A percentile compares a stretch with the other conserved stretches of the same genome.
phyloP scores from a whole-genome alignment of 2,797 vertebrate genomes.

The Poliocrania exsul region DNA sequence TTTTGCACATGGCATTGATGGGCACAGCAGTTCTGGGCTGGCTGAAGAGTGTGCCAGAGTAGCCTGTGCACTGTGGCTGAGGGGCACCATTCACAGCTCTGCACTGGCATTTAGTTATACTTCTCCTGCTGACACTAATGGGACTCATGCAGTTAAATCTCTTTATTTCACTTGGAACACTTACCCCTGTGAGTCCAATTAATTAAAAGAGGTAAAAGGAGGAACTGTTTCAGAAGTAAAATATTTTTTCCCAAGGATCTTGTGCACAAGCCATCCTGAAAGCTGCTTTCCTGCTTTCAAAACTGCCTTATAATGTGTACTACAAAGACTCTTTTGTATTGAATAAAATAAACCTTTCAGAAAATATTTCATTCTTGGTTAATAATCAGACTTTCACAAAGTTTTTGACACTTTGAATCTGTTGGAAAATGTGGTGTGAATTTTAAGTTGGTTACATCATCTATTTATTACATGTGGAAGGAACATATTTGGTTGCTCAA shows the following conservation, averaged over 20 bases:
- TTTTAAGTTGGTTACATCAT: conserved; percentile 26
- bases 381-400: background rate
- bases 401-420: background rate
- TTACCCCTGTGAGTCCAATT: conserved; percentile 32
- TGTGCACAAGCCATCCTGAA: background rate
- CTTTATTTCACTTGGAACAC: conserved; percentile 40
- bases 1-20: background rate
- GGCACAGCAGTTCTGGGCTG: background rate
- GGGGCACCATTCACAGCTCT: background rate
- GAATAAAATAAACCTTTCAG: background rate
- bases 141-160: conserved; percentile 56
- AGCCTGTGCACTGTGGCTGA: background rate
- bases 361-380: conserved; percentile 6
- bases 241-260: background rate
- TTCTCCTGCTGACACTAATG: conserved; percentile 60
- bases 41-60: background rate
- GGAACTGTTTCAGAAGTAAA: conserved; percentile 11
- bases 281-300: background rate
- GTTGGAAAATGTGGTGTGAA: background rate
- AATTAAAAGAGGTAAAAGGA: conserved; percentile 44
- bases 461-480: background rate
- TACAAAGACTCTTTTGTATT: conserved; percentile 22
- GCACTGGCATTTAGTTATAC: conserved; percentile 19
- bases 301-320: background rate
- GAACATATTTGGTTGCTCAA: background rate